Evolutionary conservation across 2,888 invertebrate genomes (phyloP).

Genomic region (Drosophila cracens): DNA sequence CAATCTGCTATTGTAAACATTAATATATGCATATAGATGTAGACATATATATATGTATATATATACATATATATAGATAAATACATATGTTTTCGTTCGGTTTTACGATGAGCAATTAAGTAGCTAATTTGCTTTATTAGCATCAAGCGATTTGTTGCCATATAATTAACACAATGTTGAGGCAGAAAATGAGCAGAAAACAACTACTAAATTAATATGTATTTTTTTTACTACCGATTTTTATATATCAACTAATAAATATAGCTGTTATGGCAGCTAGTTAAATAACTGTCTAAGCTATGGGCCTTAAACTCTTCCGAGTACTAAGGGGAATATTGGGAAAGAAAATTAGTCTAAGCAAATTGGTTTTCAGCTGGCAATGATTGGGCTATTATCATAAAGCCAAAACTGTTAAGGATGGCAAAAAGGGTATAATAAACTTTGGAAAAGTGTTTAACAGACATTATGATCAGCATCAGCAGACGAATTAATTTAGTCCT

Average conservation of each 20-base stretch:
- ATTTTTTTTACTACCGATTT: neutral
- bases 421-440: neutral
- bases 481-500: too few species aligned
- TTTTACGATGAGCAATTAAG: conserved; percentile 12
- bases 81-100: neutral
- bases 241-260: neutral
- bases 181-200: neutral
- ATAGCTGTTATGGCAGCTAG: neutral
- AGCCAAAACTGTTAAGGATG: too few species aligned
- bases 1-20: neutral
- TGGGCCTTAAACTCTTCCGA: neutral
- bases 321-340: neutral
- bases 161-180: conserved; percentile 10
- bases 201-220: neutral
- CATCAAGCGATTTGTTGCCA: neutral
- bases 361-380: neutral
- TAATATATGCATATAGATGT: neutral
- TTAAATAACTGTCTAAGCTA: neutral
- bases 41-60: neutral
- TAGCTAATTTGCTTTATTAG: neutral
- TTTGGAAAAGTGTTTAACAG: neutral
- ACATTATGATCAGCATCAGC: too few species aligned
- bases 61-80: neutral
- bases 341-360: too few species aligned
- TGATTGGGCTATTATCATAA: neutral